Evolutionary conservation across 2,113 vertebrate genomes (phyloP), one percentile per base, ranked within the genome.

Genomic region (Tricholaema leucomelas): DNA sequence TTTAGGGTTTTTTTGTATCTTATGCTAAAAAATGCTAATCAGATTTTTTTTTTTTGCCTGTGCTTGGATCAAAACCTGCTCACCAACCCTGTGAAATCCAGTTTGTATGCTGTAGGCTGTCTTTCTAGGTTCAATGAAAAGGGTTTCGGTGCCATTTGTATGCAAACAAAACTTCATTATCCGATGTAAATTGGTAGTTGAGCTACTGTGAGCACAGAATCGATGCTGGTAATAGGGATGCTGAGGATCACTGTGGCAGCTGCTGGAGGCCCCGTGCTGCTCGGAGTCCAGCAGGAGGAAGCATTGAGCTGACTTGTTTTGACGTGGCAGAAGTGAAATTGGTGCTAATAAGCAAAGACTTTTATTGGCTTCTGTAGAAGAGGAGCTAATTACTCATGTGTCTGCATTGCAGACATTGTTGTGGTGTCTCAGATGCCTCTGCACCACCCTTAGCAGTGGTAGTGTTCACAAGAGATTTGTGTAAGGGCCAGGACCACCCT

Each of bases 201-300:
- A 70, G 87, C 8, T 8, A 4, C 33, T 25, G 58, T 5, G 50
- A 82, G 74, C 81, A 2, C 2, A 3, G n/a, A 7, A 19, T 5
- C 23, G 4, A 11, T 74, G 52, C 35, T 2, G 0, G 17, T 4
- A 12, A 23, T 1, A 13, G 0, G 12, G 70, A 16, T 64, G 67
- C 58, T 48, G 55, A 73, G 66, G 35, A 30, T 58, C 14, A 0
- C 27, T 25, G 6, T 85, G 81, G 44, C 20, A 84, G 55, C 7
- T 4, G 55, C 86, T 74, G 60, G 38, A 42, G 38, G 4, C 42
- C 73, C 36, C 55, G 76, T 54, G 33, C 46, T 55, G n/a, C 67
- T 35, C 19, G 58, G 48, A 75, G 42, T 14, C 81, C 70, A 69
- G 71, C 78, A 89, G 92, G 92, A 95, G 63, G 85, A 75, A 58